Percentiles rank a stretch among this genome's conserved stretches.
These are phyloP conservation scores for Mesoclemmys tuberculata DNA, from an alignment of 2,113 vertebrate genomes.

Conservation along the genomic window DNA sequence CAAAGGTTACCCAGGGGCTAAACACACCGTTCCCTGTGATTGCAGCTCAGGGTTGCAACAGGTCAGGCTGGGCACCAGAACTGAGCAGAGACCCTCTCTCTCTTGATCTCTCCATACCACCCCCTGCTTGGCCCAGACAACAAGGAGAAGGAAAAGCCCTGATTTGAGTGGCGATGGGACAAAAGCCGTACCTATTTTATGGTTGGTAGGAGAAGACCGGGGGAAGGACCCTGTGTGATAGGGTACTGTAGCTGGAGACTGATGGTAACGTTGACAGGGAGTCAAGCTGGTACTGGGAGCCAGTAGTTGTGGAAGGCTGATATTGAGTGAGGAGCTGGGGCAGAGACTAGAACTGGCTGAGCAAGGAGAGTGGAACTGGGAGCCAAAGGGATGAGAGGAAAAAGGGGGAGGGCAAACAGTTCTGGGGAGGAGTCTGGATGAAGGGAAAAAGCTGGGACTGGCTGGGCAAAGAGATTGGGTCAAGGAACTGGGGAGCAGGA, in stretches of 20 bases:
- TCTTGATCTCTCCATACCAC: not conserved
- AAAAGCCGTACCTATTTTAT: no score
- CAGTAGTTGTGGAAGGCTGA: no score
- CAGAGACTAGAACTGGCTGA: no score
- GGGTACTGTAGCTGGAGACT: no score
- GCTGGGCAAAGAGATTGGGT: not conserved
- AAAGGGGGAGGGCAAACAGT: not conserved
- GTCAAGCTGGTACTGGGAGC: no score
- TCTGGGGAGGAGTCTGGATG: not conserved
- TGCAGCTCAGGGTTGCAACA: not conserved
- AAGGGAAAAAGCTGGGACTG: not conserved
- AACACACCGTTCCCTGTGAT: not conserved
- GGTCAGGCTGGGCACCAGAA: not conserved
- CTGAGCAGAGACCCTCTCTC: not conserved
- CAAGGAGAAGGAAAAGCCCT: not conserved
- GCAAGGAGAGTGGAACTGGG: not conserved
- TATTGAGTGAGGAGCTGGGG: no score
- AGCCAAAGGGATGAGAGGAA: not conserved
- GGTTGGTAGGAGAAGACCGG: no score
- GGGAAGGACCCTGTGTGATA: no score
- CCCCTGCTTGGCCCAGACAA: not conserved
- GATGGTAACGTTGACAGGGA: no score
- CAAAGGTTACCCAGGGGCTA: not conserved
- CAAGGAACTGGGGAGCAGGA: not conserved
- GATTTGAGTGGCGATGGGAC: not conserved